phyloP scores from a whole-genome alignment of 1,140 invertebrate species.

The Alviniconcha marisindica region DNA sequence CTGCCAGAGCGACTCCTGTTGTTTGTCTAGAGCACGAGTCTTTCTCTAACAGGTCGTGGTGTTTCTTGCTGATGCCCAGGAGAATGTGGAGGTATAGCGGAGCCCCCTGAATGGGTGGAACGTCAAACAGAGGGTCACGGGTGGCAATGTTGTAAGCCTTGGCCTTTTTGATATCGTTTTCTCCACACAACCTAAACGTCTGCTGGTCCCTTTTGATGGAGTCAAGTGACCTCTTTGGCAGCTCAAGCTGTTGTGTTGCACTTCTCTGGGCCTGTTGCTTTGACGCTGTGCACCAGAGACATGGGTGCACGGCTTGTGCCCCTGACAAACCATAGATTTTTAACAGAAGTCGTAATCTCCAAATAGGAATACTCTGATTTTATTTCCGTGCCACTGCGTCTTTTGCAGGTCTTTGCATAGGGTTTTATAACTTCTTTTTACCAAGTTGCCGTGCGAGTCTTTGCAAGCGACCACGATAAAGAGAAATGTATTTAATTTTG shows the following conservation, averaged over 20 bases:
- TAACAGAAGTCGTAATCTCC: slow-evolving; percentile 34
- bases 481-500: slow-evolving; percentile 19
- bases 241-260: too few species aligned
- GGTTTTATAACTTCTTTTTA: not conserved
- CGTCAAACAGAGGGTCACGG: slow-evolving; percentile 11
- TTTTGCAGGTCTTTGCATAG: not conserved
- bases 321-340: slow-evolving; percentile 35
- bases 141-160: slow-evolving; percentile 20
- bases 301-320: slow-evolving; percentile 6
- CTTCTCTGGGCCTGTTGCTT: too few species aligned
- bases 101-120: slow-evolving; percentile 1
- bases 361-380: slow-evolving; percentile 19
- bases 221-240: not conserved
- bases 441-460: slow-evolving; percentile 22
- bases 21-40: not conserved
- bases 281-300: slow-evolving; percentile 10
- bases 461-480: not conserved
- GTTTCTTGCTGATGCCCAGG: slow-evolving; percentile 30
- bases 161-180: not conserved
- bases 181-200: not conserved
- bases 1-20: not conserved
- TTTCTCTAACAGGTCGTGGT: slow-evolving; percentile 29
- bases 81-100: slow-evolving; percentile 40
- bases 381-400: slow-evolving; percentile 18
- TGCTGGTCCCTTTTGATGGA: not conserved